phyloP scores from a whole-genome alignment of 2,797 vertebrate species.

The Phataginus tricuspis region DNA sequence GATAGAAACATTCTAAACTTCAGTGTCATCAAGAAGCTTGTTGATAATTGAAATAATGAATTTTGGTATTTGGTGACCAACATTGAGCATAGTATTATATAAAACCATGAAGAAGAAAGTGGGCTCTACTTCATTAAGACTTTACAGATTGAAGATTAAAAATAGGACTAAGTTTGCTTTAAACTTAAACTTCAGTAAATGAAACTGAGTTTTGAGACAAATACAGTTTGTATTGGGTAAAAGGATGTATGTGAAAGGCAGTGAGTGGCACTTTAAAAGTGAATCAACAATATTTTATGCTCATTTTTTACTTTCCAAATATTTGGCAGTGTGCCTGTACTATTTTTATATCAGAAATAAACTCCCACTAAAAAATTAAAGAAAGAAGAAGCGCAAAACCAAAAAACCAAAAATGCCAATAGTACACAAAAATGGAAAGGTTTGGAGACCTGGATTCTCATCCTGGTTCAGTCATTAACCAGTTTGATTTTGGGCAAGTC shows the following conservation, averaged over 20 bases:
- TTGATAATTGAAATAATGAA: background rate
- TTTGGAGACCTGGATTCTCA: slow-evolving; percentile 21
- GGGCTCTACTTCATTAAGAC: background rate
- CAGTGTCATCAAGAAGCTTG: background rate
- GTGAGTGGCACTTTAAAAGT: background rate
- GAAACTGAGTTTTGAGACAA: background rate
- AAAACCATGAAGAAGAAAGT: background rate
- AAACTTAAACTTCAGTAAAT: background rate
- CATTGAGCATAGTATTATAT: background rate
- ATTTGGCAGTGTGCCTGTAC: background rate
- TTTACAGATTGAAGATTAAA: background rate
- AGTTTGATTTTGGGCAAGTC: background rate
- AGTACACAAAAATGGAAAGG: background rate
- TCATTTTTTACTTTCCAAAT: background rate
- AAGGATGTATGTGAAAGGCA: background rate
- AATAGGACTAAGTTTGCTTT: background rate
- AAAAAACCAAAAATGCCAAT: background rate
- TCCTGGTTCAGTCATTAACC: background rate
- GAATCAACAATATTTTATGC: slow-evolving; percentile 35
- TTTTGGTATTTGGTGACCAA: background rate
- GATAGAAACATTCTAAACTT: background rate
- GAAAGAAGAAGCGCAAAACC: background rate
- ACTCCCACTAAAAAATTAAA: background rate
- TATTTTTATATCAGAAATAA: slow-evolving; percentile 29
- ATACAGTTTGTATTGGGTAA: background rate